Evolutionary conservation across 1,140 invertebrate species (phyloP).

Genomic region (Pseudomyrmex sp.): DNA sequence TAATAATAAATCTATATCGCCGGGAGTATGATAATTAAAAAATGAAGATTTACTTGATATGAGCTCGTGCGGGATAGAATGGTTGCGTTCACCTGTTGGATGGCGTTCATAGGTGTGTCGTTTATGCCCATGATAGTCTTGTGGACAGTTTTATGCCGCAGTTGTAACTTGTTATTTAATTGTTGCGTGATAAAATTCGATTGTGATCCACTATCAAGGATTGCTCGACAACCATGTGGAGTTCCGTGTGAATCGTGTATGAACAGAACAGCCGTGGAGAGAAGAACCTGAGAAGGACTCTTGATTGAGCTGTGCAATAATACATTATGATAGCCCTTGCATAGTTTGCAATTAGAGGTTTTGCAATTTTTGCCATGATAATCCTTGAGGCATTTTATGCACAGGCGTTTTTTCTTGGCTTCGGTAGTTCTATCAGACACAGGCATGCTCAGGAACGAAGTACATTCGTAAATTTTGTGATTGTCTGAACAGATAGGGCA

Average conservation of each 20-base stretch:
- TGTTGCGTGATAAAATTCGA: neutral
- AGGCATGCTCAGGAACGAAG: neutral
- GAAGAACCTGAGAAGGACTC: neutral
- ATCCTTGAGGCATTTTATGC: neutral
- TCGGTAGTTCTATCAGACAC: neutral
- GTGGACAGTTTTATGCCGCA: neutral
- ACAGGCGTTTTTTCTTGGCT: neutral
- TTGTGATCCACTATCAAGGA: neutral
- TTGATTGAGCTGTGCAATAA: neutral
- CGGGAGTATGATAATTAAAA: neutral
- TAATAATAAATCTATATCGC: too few species aligned
- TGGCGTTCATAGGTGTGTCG: neutral
- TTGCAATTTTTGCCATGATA: neutral
- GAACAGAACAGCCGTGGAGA: neutral
- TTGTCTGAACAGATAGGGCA: too few species aligned
- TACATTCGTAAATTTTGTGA: neutral
- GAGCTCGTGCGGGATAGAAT: neutral
- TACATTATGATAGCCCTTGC: neutral
- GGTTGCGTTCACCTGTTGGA: too few species aligned
- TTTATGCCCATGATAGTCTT: neutral
- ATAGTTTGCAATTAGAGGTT: neutral
- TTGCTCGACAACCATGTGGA: neutral
- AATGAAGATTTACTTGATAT: neutral
- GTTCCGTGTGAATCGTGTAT: neutral
- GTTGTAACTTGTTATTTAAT: neutral